phyloP scores from a whole-genome alignment of 2,797 vertebrate species.

The Galaxias olidus region DNA sequence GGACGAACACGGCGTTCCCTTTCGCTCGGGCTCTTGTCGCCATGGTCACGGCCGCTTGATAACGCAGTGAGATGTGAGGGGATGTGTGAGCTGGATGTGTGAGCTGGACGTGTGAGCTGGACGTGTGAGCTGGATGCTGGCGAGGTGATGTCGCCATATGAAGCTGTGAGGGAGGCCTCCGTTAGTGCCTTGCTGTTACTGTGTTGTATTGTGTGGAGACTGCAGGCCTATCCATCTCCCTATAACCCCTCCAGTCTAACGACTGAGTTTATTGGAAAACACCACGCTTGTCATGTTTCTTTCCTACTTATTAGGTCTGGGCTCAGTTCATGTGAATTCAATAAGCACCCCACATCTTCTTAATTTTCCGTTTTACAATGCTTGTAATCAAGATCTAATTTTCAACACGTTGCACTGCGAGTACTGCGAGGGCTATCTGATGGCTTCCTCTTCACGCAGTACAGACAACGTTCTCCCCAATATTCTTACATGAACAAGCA shows the following conservation, averaged over 20 bases:
- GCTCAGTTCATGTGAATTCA: no score
- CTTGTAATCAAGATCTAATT: no score
- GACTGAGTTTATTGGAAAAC: neutral
- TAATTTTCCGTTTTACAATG: no score
- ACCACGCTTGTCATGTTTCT: no score
- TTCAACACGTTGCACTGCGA: no score
- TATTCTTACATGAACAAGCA: no score
- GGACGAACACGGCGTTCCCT: neutral
- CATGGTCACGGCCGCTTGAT: conserved; percentile 22
- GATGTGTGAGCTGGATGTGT: conserved; percentile 50
- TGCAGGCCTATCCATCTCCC: no score
- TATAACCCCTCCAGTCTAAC: conserved; percentile 17
- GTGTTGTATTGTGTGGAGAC: conserved; percentile 47
- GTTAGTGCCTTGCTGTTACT: conserved; percentile 35
- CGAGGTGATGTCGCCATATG: conserved; percentile 43
- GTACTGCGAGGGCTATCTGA: no score
- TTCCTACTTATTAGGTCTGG: no score
- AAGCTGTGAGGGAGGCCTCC: conserved; percentile 25
- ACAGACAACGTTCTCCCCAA: no score
- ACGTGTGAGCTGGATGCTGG: conserved; percentile 48
- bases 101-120: conserved; percentile 40
- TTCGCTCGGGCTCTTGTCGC: conserved; percentile 13
- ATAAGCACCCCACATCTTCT: no score
- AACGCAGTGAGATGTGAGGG: conserved; percentile 10
- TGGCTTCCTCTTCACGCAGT: no score